Conservation (phyloP, 2,113 vertebrate genomes). For the Cyanoderma ruficeps region DNA sequence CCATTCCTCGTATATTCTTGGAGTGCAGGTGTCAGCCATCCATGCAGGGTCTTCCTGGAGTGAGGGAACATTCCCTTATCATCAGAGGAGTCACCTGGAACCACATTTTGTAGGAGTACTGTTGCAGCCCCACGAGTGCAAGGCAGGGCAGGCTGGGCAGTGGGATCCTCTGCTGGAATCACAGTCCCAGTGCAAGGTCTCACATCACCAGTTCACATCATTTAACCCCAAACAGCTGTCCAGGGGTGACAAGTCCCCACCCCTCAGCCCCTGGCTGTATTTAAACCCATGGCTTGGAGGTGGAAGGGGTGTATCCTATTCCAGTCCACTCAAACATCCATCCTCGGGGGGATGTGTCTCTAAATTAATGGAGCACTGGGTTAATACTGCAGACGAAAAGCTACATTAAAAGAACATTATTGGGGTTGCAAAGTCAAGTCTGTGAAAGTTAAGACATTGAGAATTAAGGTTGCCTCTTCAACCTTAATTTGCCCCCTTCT, state of each 20-base stretch:
- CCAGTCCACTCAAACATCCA: neutral
- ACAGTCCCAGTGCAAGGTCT: rapidly evolving
- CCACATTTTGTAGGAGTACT: neutral
- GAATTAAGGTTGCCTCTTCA: slow-evolving; percentile 58
- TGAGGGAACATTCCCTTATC: neutral
- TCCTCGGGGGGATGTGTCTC: neutral
- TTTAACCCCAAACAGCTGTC: neutral
- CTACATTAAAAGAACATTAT: slow-evolving; percentile 21
- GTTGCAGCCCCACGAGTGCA: rapidly evolving
- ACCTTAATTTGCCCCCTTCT: slow-evolving; percentile 64
- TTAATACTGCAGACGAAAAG: neutral
- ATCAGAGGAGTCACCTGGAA: neutral
- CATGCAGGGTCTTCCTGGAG: neutral
- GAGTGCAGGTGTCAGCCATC: neutral
- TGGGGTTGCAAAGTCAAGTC: slow-evolving; percentile 47
- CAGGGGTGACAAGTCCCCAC: neutral
- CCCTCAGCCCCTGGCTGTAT: neutral
- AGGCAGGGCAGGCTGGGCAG: neutral
- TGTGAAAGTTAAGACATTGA: slow-evolving; percentile 29
- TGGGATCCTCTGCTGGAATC: neutral
- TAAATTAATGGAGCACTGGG: slow-evolving; percentile 4
- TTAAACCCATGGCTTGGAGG: neutral
- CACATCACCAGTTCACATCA: neutral
- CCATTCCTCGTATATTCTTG: neutral
- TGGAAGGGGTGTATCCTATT: neutral